Conservation (phyloP, 1,140 invertebrate species). For the Bombus terrestris region DNA sequence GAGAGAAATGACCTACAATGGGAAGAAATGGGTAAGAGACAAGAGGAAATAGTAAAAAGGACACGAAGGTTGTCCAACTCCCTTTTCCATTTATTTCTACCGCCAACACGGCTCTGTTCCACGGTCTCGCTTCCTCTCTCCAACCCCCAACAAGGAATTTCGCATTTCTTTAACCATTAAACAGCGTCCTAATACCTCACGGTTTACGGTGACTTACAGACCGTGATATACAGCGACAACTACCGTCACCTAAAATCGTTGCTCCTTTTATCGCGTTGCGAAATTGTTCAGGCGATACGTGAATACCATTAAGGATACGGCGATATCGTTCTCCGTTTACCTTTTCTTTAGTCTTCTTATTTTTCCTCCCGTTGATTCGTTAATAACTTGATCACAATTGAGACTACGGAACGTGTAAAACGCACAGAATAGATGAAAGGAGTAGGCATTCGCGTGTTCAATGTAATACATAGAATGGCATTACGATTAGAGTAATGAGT, state of each 20-base stretch:
- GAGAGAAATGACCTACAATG: conserved; percentile 18
- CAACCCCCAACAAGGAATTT: conserved; percentile 71
- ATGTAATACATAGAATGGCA: too few relatives aligned
- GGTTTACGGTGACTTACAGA: not conserved
- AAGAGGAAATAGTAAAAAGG: not conserved
- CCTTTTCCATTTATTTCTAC: conserved; percentile 77
- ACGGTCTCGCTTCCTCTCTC: not conserved
- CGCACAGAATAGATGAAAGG: too few relatives aligned
- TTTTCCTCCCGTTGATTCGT: conserved; percentile 3
- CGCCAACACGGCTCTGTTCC: not conserved
- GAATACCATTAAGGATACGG: conserved; percentile 24
- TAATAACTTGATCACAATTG: not conserved
- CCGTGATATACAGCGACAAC: conserved; percentile 21
- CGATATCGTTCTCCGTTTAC: not conserved
- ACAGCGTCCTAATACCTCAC: conserved; percentile 46
- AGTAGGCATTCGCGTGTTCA: too few relatives aligned
- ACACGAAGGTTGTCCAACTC: conserved; percentile 20
- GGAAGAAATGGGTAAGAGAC: conserved; percentile 41
- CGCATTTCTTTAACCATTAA: conserved; percentile 74
- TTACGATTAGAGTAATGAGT: too few relatives aligned
- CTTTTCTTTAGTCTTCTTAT: not conserved
- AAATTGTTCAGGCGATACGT: conserved; percentile 18
- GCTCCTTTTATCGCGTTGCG: not conserved
- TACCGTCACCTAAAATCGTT: conserved; percentile 7
- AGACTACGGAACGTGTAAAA: too few relatives aligned